phyloP scores from a whole-genome alignment of 2,888 invertebrate genomes.

The Gryllus longicercus region DNA sequence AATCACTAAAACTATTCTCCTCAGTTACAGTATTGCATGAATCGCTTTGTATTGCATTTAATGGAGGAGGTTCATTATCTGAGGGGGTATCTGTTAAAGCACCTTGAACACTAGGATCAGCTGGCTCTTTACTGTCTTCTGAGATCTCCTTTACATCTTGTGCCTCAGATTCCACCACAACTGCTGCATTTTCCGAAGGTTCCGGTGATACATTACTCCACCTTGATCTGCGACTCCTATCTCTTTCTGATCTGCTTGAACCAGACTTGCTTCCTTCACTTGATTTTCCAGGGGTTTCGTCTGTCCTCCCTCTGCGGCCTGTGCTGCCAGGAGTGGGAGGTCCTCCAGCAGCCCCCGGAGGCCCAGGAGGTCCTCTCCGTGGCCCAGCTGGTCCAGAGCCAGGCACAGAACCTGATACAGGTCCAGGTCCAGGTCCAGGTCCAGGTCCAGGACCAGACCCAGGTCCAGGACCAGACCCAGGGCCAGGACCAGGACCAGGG shows the following conservation, averaged over 20 bases:
- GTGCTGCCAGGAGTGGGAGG: too few relatives aligned
- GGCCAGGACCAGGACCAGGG: constrained; percentile 33
- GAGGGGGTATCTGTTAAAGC: too few relatives aligned
- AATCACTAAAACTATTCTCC: not conserved
- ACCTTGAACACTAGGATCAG: constrained; percentile 34
- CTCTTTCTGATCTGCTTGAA: constrained; percentile 38
- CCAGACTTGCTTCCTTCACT: not conserved
- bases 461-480: not conserved
- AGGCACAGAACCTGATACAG: not conserved
- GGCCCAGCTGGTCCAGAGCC: not conserved
- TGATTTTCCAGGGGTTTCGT: not conserved
- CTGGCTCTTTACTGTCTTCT: constrained; percentile 30
- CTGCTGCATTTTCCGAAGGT: constrained; percentile 20
- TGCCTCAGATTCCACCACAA: not conserved
- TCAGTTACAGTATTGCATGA: not conserved
- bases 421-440: not conserved
- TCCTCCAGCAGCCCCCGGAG: not conserved
- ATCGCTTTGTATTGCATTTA: constrained; percentile 11
- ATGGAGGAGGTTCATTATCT: not conserved
- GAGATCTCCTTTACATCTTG: constrained; percentile 12
- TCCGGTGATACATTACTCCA: constrained; percentile 42
- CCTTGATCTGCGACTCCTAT: constrained; percentile 40
- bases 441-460: not conserved
- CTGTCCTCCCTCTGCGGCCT: constrained; percentile 23
- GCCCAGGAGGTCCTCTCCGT: not conserved